Evolutionary conservation across 2,797 vertebrate species (phyloP).

Genomic region (Coreius guichenoti): DNA sequence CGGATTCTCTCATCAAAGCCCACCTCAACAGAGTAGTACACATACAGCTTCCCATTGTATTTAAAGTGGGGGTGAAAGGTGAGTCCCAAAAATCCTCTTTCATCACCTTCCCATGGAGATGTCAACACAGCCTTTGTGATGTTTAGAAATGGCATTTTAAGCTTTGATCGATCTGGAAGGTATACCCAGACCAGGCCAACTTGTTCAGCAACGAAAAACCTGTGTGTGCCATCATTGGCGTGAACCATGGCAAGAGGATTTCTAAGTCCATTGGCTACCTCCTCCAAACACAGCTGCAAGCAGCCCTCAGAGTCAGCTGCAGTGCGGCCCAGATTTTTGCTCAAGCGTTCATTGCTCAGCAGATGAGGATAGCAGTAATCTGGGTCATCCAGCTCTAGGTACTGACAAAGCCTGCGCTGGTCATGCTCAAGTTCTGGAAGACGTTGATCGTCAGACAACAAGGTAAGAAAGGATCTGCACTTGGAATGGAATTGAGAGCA

Average conservation of each 20-base stretch:
- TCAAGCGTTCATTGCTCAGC: constrained; percentile 82
- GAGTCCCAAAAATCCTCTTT: constrained; percentile 92
- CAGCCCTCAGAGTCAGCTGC: constrained; percentile 83
- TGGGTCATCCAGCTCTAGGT: constrained; percentile 83
- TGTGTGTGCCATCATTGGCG: constrained; percentile 89
- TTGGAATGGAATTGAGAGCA: constrained; percentile 83
- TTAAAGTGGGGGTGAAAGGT: constrained; percentile 90
- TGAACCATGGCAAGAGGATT: constrained; percentile 96
- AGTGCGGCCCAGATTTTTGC: constrained; percentile 85
- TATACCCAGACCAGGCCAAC: constrained; percentile 94
- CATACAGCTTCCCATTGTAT: constrained; percentile 88
- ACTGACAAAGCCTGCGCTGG: constrained; percentile 78
- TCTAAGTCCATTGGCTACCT: constrained; percentile 88
- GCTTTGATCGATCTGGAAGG: constrained; percentile 83
- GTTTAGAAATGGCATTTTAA: constrained; percentile 90
- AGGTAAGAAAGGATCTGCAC: constrained; percentile 81
- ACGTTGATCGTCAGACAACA: constrained; percentile 78
- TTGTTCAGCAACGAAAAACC: constrained; percentile 94
- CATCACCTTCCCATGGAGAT: constrained; percentile 95
- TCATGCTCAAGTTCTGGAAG: constrained; percentile 77
- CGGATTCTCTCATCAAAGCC: constrained; percentile 88
- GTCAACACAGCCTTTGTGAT: constrained; percentile 88
- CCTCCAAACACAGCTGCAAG: constrained; percentile 90
- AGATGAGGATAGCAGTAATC: constrained; percentile 95
- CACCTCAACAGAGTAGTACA: constrained; percentile 93